Evolutionary conservation across 2,888 invertebrate genomes (phyloP).

Genomic region (Oligia strigilis): DNA sequence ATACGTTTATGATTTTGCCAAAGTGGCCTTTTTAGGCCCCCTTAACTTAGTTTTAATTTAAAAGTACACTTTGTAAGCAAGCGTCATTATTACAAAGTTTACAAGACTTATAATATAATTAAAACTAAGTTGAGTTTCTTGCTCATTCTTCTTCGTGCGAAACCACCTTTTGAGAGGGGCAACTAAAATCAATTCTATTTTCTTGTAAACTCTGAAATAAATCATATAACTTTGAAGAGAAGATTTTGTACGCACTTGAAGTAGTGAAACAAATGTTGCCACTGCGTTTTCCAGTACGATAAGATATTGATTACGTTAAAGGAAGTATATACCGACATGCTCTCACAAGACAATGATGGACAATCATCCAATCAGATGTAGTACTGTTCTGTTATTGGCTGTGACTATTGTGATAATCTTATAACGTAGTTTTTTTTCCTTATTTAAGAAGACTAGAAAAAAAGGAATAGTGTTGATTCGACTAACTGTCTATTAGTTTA

Average conservation of each 20-base stretch:
- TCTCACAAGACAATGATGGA: conserved; percentile 8
- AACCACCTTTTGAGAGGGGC: not conserved
- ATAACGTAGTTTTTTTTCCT: not conserved
- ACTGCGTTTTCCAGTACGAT: not conserved
- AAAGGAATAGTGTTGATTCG: not conserved
- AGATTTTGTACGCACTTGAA: not conserved
- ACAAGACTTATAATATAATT: too few relatives aligned
- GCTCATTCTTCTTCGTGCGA: not conserved
- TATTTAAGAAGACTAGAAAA: not conserved
- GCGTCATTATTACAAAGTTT: not conserved
- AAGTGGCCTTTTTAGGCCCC: too few relatives aligned
- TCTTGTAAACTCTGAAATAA: not conserved
- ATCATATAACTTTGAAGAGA: not conserved
- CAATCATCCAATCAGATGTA: conserved; percentile 48
- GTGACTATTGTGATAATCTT: conserved; percentile 5
- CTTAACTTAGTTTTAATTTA: not conserved
- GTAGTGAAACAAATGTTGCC: conserved; percentile 2
- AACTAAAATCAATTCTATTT: not conserved
- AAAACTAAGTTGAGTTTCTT: not conserved
- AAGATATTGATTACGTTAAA: conserved; percentile 32
- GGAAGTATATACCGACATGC: conserved; percentile 6
- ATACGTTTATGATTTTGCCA: too few relatives aligned
- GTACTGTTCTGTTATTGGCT: conserved; percentile 10
- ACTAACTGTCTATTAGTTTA: not conserved
- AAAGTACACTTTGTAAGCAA: not conserved